Evolutionary conservation across 2,888 invertebrate species (phyloP), one percentile per base, ranked within the genome.

Genomic region (Diachrysia chrysitis): DNA sequence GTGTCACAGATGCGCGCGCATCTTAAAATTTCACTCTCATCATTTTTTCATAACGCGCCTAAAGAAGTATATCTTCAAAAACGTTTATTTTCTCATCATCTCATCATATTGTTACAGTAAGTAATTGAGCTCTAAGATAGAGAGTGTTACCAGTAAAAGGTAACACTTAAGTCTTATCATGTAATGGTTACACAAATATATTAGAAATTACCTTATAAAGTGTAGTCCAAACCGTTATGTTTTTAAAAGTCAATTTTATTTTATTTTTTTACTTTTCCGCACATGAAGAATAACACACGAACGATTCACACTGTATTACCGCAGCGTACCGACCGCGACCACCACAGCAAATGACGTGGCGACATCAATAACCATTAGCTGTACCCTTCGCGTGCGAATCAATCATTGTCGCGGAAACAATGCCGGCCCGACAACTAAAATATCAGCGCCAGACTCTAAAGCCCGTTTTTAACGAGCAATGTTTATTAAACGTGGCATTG

Each of bases 391-490:
- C 64, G 57, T 58, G 68, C 57, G 66, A 69, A 84, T 84, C 78
- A 79, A 81, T 84, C 84, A 79, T 84, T 83, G 84, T 84, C 83
- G 79, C 68, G 76, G 72, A 69, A 78, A 83, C 83, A 83, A 83
- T 78, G 73, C 73, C 42, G 69, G 69, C 59, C 54, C 60, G 76
- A 55, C 71, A 70, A 62, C 68, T 75, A 75, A 82, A 73, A 76
- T 74, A 82, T 83, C 73, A 74, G 58, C 71, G 68, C 66, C 62
- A 77, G 83, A 66, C 71, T 80, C 63, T 66, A 73, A 78, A 73
- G 67, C 62, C 35, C 64, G 64, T 73, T 75, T 71, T 81, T 83
- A 76, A 82, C 68, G 57, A 72, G 73, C 73, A 72, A 81, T 81
- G 79, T 81, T 74, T 83, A 78, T 76, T 78, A 74, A 80, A 69